These are phyloP conservation scores for Tachysurus vachellii DNA, from an alignment of 2,113 vertebrate genomes.

Conservation along the genomic window DNA sequence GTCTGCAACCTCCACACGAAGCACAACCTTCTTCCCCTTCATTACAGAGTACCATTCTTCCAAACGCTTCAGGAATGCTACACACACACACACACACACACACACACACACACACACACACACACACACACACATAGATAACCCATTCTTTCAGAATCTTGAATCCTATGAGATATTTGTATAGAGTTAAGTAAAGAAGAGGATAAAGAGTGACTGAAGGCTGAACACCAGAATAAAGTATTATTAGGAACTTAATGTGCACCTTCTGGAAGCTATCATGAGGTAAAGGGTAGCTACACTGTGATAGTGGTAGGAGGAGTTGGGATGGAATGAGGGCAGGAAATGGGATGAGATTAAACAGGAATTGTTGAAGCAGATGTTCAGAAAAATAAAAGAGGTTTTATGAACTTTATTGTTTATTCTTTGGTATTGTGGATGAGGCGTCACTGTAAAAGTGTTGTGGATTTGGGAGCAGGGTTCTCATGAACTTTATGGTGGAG, in stretches of 20 bases:
- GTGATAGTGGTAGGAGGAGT: too few species aligned
- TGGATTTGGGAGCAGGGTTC: background rate
- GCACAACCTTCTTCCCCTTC: slow-evolving; percentile 82
- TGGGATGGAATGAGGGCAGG: too few species aligned
- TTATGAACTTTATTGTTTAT: too few species aligned
- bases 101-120: slow-evolving; percentile 28
- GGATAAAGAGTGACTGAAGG: background rate
- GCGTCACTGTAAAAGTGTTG: background rate
- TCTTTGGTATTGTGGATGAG: background rate
- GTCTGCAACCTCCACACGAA: slow-evolving; percentile 80
- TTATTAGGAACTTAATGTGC: too few species aligned
- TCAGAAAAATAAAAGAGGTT: too few species aligned
- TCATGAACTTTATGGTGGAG: background rate
- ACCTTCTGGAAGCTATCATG: too few species aligned
- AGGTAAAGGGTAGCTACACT: too few species aligned
- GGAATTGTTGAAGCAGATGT: too few species aligned
- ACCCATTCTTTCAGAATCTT: background rate
- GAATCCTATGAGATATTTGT: background rate
- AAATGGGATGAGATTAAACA: too few species aligned
- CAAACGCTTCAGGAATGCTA: slow-evolving; percentile 84
- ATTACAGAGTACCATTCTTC: slow-evolving; percentile 84
- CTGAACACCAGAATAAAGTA: background rate
- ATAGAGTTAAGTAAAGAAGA: background rate
- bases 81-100: slow-evolving; percentile 26
- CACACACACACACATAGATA: background rate